Percentiles rank a stretch among this genome's conserved stretches.
Evolutionary conservation across 2,113 vertebrate species (phyloP).

Genomic region (Sminthopsis crassicaudata): DNA sequence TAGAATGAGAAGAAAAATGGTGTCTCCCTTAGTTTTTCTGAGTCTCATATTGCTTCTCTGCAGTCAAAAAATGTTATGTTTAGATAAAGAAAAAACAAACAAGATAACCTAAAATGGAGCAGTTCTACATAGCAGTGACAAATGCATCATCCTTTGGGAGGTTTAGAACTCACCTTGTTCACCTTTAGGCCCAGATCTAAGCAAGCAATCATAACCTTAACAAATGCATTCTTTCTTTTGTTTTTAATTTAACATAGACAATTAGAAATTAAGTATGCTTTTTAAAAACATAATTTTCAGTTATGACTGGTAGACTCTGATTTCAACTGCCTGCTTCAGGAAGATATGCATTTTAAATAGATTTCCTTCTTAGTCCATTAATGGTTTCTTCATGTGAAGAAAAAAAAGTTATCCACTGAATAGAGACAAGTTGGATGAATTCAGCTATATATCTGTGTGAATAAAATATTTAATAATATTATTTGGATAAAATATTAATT

Average conservation of each 20-base stretch:
- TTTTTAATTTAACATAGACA: constrained; percentile 13
- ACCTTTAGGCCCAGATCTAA: constrained; percentile 29
- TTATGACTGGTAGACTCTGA: background rate
- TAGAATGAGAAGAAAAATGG: background rate
- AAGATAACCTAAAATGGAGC: background rate
- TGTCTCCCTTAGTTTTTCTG: background rate
- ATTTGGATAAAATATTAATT: background rate
- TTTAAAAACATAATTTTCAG: constrained; percentile 27
- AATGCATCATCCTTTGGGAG: constrained; percentile 9
- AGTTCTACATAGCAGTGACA: background rate
- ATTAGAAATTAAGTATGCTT: constrained; percentile 16
- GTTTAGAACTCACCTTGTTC: constrained; percentile 34
- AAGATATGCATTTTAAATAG: constrained; percentile 43
- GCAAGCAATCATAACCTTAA: constrained; percentile 29
- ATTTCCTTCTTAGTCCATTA: constrained; percentile 15
- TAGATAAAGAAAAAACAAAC: constrained; percentile 56
- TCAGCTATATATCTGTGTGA: background rate
- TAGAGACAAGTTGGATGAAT: background rate
- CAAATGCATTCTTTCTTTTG: constrained; percentile 41
- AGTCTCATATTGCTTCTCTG: background rate
- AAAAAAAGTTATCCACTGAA: background rate
- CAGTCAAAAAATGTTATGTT: constrained; percentile 24
- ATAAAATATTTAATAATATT: background rate
- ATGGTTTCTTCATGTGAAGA: background rate
- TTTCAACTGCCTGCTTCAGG: constrained; percentile 23